Conservation (phyloP, 2,113 vertebrate genomes). For the Macroglossus sobrinus region DNA sequence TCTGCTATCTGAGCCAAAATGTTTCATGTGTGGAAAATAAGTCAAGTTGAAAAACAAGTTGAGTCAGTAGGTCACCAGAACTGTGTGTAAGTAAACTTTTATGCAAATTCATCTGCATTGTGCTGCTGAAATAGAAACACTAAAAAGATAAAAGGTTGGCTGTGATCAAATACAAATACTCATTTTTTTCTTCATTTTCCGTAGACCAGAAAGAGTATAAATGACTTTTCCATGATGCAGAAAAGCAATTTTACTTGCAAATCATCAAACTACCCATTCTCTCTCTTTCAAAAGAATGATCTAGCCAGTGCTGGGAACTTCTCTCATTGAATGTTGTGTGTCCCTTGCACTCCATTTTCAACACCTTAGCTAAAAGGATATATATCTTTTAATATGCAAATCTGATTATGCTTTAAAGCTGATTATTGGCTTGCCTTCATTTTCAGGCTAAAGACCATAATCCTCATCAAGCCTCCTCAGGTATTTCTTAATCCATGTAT, state of each 20-base stretch:
- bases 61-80: constrained; percentile 57
- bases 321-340: neutral
- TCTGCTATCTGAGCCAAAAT: constrained; percentile 4
- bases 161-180: constrained; percentile 41
- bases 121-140: constrained; percentile 54
- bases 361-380: neutral
- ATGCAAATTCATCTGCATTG: constrained; percentile 64
- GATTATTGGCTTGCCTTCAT: neutral
- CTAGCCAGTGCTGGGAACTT: neutral
- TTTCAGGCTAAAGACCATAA: neutral
- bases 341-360: neutral
- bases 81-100: constrained; percentile 58
- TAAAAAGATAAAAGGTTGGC: constrained; percentile 33
- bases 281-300: constrained; percentile 33
- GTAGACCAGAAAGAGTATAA: constrained; percentile 31
- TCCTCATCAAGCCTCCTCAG: neutral
- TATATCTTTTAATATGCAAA: constrained; percentile 4
- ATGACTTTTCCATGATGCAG: constrained; percentile 40
- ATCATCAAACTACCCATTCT: constrained; percentile 32
- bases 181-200: constrained; percentile 47
- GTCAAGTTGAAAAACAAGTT: constrained; percentile 64
- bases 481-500: fast-evolving
- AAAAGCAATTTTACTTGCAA: constrained; percentile 44
- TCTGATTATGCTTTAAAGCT: neutral
- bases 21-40: constrained; percentile 61